These are phyloP conservation scores for Rhagonycha fulva DNA, from an alignment of 2,888 invertebrate genomes.

Conservation along the genomic window DNA sequence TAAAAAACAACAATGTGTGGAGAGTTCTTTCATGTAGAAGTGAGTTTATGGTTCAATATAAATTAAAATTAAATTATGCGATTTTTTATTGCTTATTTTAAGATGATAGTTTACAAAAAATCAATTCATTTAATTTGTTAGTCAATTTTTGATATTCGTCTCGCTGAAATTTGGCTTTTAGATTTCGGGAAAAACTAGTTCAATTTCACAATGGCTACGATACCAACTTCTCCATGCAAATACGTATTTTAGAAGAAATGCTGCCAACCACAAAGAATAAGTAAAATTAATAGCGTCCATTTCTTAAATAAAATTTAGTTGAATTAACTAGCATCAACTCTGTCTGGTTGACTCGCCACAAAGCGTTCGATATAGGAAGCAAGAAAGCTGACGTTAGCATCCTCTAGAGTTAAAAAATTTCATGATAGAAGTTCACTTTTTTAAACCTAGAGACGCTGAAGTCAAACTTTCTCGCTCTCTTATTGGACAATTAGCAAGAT, in stretches of 20 bases:
- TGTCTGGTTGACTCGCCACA: too few species aligned
- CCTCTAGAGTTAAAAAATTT: too few species aligned
- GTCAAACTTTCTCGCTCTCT: too few species aligned
- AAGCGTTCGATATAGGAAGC: too few species aligned
- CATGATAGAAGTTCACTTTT: too few species aligned
- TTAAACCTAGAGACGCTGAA: too few species aligned
- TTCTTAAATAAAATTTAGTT: constrained; percentile 28
- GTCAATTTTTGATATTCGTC: background rate
- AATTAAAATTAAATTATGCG: too few species aligned
- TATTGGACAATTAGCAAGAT: too few species aligned
- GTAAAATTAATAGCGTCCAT: constrained; percentile 55
- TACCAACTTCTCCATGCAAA: constrained; percentile 54
- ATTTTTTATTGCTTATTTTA: background rate
- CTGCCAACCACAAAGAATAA: constrained; percentile 54
- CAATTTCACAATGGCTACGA: constrained; percentile 47
- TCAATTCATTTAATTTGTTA: background rate
- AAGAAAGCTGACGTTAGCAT: too few species aligned
- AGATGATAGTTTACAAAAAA: background rate
- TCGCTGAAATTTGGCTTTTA: constrained; percentile 32
- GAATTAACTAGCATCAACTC: background rate
- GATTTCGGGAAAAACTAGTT: constrained; percentile 47
- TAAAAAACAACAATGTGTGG: too few species aligned
- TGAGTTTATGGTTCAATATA: too few species aligned
- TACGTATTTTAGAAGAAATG: constrained; percentile 49
- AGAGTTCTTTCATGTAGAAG: too few species aligned